Conservation (phyloP, 2,888 invertebrate genomes). For the Cerastis rubricosa region DNA sequence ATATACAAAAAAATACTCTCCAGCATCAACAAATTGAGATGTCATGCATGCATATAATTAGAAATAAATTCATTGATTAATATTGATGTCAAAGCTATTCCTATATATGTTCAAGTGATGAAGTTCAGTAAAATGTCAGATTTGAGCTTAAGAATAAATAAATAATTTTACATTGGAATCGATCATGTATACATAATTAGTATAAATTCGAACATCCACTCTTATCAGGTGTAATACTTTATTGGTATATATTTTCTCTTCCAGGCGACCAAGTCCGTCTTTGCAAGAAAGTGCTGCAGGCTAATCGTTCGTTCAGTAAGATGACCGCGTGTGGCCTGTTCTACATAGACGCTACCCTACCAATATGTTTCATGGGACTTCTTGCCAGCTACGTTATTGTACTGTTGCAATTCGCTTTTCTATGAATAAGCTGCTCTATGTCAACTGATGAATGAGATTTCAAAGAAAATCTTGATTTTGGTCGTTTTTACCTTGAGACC, state of each 20-base stretch:
- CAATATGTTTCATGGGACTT: slow-evolving; percentile 4
- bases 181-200: too few relatives aligned
- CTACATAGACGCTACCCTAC: background rate
- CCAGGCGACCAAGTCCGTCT: background rate
- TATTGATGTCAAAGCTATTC: too few relatives aligned
- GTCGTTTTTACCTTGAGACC: background rate
- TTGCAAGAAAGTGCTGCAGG: slow-evolving; percentile 2
- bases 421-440: background rate
- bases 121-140: too few relatives aligned
- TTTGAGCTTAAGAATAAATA: too few relatives aligned
- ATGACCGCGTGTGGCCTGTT: slow-evolving; percentile 23
- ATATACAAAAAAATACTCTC: too few relatives aligned
- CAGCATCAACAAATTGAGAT: too few relatives aligned
- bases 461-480: background rate
- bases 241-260: background rate
- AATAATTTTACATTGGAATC: too few relatives aligned
- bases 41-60: too few relatives aligned
- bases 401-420: slow-evolving; percentile 16
- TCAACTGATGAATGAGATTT: background rate
- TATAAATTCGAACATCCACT: too few relatives aligned
- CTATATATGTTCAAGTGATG: too few relatives aligned
- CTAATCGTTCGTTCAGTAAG: slow-evolving; percentile 18
- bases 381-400: slow-evolving; percentile 11
- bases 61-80: too few relatives aligned
- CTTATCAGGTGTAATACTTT: too few relatives aligned